Conservation (phyloP, 1,140 invertebrate species). For the Homarus americanus region DNA sequence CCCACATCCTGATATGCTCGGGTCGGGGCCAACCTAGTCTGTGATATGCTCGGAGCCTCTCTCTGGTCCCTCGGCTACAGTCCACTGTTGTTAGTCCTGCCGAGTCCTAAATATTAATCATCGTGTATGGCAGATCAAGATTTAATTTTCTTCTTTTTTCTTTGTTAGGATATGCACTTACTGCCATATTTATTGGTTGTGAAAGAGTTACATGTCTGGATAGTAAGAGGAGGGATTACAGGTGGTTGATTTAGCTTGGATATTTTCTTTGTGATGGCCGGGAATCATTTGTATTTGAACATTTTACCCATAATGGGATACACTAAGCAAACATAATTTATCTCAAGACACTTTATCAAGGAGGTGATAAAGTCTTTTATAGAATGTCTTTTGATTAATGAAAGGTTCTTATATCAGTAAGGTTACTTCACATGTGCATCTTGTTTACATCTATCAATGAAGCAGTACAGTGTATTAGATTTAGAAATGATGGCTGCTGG, state of each 20-base stretch:
- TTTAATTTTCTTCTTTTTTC: background rate
- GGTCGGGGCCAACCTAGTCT: slow-evolving; percentile 57
- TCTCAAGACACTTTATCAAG: background rate
- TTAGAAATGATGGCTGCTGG: background rate
- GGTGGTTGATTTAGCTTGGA: background rate
- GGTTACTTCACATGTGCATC: background rate
- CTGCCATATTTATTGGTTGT: background rate
- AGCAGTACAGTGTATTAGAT: background rate
- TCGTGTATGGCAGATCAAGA: slow-evolving; percentile 1
- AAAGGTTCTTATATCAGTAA: background rate
- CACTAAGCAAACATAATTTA: background rate
- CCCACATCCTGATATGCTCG: slow-evolving; percentile 57
- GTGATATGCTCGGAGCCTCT: slow-evolving; percentile 66
- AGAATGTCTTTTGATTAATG: background rate
- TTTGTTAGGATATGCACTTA: background rate
- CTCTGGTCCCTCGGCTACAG: slow-evolving; percentile 45
- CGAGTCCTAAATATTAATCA: slow-evolving; percentile 25
- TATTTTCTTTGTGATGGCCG: background rate
- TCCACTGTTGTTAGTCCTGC: slow-evolving; percentile 43
- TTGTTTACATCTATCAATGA: background rate
- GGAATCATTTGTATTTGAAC: background rate
- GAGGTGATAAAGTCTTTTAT: background rate
- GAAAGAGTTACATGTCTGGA: background rate
- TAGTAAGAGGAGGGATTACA: background rate
- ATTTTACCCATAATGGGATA: background rate